phyloP scores from a whole-genome alignment of 2,797 vertebrate genomes.

The Pseudochaenichthys georgianus region DNA sequence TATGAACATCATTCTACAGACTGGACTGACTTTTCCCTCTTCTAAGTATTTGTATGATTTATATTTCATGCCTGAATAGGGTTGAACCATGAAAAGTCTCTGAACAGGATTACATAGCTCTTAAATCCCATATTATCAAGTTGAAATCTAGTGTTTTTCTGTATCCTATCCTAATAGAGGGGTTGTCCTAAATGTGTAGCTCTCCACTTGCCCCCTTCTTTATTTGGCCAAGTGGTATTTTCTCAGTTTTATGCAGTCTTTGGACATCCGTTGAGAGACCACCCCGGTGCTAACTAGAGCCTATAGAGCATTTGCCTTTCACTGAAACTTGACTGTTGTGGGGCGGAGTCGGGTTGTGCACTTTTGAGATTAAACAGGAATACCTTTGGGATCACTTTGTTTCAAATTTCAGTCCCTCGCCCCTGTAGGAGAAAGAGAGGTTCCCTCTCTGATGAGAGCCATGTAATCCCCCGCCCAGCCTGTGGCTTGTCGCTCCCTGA shows the following conservation, averaged over 20 bases:
- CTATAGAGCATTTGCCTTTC: conserved; percentile 75
- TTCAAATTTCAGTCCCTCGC: conserved; percentile 79
- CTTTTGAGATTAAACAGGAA: conserved; percentile 88
- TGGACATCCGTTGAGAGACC: conserved; percentile 75
- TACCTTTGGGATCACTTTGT: conserved; percentile 85
- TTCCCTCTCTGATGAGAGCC: conserved; percentile 69
- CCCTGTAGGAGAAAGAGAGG: conserved; percentile 61
- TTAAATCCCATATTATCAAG: conserved; percentile 4
- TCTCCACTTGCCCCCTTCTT: conserved; percentile 26
- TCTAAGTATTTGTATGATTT: background rate
- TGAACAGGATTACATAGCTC: conserved; percentile 19
- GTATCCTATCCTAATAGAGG: background rate
- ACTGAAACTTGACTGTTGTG: conserved; percentile 71
- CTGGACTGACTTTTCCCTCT: background rate
- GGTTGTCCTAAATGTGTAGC: background rate
- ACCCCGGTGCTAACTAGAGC: conserved; percentile 76
- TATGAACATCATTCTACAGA: conserved; percentile 45
- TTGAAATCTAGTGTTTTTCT: background rate
- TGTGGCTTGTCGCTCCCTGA: conserved; percentile 61
- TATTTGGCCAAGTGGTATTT: conserved; percentile 33
- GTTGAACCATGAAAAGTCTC: conserved; percentile 28
- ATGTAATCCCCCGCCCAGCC: conserved; percentile 73
- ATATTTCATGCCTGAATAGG: background rate
- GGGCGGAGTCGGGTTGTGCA: conserved; percentile 74
- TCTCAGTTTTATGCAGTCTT: conserved; percentile 50